Percentiles rank a stretch among this genome's conserved stretches.
Conservation (phyloP, 2,888 invertebrate genomes). For the Macrophya annulata region DNA sequence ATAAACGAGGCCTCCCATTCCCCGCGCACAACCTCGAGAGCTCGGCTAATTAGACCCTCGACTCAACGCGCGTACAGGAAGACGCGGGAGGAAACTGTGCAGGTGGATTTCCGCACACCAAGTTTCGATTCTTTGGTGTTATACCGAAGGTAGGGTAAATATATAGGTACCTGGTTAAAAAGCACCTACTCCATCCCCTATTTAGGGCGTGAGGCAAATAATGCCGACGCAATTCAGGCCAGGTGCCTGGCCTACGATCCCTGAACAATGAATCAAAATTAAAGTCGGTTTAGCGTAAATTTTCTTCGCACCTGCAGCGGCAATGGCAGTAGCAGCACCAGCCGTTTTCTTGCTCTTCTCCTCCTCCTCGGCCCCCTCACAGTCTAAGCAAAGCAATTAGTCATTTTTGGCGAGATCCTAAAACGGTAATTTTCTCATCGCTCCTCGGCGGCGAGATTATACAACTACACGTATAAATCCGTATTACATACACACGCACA, state of each 20-base stretch:
- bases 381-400: conserved; percentile 72
- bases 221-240: conserved; percentile 46
- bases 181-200: conserved; percentile 12
- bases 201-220: conserved; percentile 26
- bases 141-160: not conserved
- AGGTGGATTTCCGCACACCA: conserved; percentile 40
- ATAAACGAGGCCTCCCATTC: conserved; percentile 42
- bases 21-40: conserved; percentile 32
- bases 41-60: conserved; percentile 52
- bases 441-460: not conserved
- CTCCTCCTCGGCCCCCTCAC: not conserved
- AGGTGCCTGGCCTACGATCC: conserved; percentile 47
- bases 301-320: conserved; percentile 60
- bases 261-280: conserved; percentile 73
- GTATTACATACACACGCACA: not conserved
- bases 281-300: conserved; percentile 73
- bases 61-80: conserved; percentile 34
- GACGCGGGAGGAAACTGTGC: conserved; percentile 12
- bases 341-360: conserved; percentile 9
- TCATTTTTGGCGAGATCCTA: conserved; percentile 69
- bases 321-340: not conserved
- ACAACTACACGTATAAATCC: conserved; percentile 2
- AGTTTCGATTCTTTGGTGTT: conserved; percentile 27
- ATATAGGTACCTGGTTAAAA: conserved; percentile 42
- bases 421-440: conserved; percentile 67